Conservation (phyloP, 2,888 invertebrate species). For the Caenorhabditis japonica region DNA sequence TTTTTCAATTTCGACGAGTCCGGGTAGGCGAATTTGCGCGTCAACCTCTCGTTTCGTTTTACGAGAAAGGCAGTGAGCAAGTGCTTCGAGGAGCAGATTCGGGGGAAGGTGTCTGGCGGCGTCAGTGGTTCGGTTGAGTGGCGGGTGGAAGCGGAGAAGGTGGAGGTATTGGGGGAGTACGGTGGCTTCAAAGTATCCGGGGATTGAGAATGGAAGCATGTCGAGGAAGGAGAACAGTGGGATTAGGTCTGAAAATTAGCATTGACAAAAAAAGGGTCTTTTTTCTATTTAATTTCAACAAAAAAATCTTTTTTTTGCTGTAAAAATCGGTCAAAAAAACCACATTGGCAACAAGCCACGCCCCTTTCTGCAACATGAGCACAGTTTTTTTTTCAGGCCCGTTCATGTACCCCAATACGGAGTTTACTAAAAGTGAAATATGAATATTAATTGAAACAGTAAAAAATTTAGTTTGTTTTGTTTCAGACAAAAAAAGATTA, state of each 20-base stretch:
- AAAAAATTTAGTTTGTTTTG: too few species aligned
- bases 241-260: slow-evolving; percentile 47
- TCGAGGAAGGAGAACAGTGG: slow-evolving; percentile 50
- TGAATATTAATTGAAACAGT: too few species aligned
- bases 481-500: too few species aligned
- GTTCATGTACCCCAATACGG: too few species aligned
- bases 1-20: slow-evolving; percentile 82
- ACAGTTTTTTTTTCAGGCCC: too few species aligned
- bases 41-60: slow-evolving; percentile 83
- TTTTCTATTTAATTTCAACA: too few species aligned
- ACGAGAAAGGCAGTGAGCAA: slow-evolving; percentile 81
- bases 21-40: slow-evolving; percentile 82
- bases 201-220: slow-evolving; percentile 36
- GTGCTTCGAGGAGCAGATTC: slow-evolving; percentile 4
- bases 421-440: too few species aligned
- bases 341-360: too few species aligned
- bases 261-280: too few species aligned
- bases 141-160: not conserved
- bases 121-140: not conserved
- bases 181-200: slow-evolving; percentile 15
- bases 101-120: not conserved
- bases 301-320: too few species aligned
- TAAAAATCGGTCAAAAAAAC: too few species aligned
- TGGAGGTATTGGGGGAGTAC: slow-evolving; percentile 12
- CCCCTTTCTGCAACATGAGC: too few species aligned